Conservation (phyloP, 2,888 invertebrate species). For the Mamestra brassicae region DNA sequence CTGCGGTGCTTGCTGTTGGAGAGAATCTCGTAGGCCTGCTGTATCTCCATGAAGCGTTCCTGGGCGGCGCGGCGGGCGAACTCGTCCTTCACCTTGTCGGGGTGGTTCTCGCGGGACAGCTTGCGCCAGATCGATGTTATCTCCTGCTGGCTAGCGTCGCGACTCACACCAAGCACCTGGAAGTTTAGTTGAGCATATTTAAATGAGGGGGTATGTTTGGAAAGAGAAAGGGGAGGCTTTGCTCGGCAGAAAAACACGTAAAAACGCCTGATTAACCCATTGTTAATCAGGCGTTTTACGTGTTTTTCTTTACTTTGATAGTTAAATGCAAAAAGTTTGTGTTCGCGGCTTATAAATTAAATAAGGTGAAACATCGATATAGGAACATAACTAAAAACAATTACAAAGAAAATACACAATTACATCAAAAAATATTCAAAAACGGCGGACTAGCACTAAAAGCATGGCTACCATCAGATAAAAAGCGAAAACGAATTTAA, state of each 20-base stretch:
- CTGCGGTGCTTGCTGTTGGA: constrained; percentile 95
- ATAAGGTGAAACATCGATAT: constrained; percentile 5
- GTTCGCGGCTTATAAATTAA: background rate
- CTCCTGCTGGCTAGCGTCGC: constrained; percentile 96
- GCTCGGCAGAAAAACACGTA: too few species aligned
- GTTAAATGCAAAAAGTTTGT: background rate
- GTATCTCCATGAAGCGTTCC: constrained; percentile 97
- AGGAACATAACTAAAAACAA: background rate
- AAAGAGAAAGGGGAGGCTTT: too few species aligned
- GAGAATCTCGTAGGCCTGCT: constrained; percentile 97
- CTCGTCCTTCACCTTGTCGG: constrained; percentile 96
- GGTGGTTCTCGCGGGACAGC: constrained; percentile 96
- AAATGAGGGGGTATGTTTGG: background rate
- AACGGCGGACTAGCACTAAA: background rate
- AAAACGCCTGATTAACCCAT: too few species aligned
- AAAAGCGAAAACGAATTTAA: background rate
- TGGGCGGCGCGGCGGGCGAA: constrained; percentile 93
- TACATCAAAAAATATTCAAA: background rate
- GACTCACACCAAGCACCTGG: constrained; percentile 94
- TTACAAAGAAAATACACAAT: too few species aligned
- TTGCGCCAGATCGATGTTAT: constrained; percentile 96
- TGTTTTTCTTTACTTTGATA: background rate
- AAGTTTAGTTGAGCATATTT: constrained; percentile 36
- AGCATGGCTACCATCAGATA: background rate
- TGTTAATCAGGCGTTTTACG: too few species aligned